Conservation (phyloP, 2,113 vertebrate species). For the Orcinus orca region DNA sequence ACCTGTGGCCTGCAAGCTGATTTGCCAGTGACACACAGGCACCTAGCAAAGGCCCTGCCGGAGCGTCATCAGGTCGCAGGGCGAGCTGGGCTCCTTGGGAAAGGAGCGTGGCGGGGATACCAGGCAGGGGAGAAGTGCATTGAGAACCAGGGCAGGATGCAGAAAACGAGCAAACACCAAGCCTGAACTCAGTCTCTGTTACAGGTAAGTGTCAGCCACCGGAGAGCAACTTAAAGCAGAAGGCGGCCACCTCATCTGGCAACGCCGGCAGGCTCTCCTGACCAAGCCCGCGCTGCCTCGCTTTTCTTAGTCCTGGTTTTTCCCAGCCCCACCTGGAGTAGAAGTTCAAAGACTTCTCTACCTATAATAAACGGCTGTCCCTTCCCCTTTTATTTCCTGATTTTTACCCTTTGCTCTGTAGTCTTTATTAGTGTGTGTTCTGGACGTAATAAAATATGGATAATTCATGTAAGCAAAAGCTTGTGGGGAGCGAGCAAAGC, state of each 20-base stretch:
- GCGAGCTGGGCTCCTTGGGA: not conserved
- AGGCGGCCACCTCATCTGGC: not conserved
- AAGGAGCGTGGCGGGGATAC: not conserved
- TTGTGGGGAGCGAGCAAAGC: not conserved
- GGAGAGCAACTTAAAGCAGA: not conserved
- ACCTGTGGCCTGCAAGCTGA: not conserved
- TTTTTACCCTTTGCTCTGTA: not conserved
- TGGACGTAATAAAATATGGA: not conserved
- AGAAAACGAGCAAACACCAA: not conserved
- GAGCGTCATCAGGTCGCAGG: not conserved
- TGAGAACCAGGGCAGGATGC: not conserved
- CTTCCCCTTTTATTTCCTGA: not conserved
- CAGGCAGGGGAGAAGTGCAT: not conserved
- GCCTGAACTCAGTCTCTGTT: not conserved
- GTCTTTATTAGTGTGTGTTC: not conserved
- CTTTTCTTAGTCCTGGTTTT: not conserved
- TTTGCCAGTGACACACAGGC: not conserved
- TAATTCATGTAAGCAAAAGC: not conserved
- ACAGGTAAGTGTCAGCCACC: not conserved
- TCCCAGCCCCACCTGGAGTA: not conserved
- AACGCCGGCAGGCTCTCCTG: not conserved
- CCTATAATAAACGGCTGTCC: not conserved
- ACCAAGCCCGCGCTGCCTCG: rapidly evolving
- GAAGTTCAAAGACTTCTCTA: not conserved
- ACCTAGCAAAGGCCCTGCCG: not conserved